phyloP scores from a whole-genome alignment of 2,113 vertebrate genomes.

The Strix aluco region DNA sequence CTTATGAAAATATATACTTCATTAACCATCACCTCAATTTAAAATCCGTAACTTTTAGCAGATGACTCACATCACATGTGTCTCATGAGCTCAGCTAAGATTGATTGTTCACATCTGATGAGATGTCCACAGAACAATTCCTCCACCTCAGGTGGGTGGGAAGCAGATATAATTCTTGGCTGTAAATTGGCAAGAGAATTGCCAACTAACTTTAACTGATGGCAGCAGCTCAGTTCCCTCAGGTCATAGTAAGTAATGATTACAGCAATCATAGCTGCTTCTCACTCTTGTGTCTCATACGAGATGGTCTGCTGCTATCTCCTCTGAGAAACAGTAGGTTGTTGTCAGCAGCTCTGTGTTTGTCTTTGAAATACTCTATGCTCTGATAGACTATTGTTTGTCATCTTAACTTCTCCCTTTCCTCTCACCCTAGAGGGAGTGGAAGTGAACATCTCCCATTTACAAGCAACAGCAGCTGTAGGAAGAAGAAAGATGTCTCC shows the following conservation, averaged over 20 bases:
- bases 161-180: neutral
- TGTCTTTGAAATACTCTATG: neutral
- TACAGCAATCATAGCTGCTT: neutral
- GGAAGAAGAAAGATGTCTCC: neutral
- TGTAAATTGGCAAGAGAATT: neutral
- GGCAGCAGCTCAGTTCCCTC: neutral
- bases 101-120: neutral
- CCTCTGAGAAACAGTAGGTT: neutral
- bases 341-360: neutral
- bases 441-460: neutral
- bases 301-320: neutral
- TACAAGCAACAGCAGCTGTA: neutral
- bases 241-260: neutral
- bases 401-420: neutral
- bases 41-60: neutral
- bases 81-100: neutral
- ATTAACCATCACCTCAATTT: neutral
- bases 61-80: neutral
- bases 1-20: neutral
- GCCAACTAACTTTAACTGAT: neutral
- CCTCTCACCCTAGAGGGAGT: accelerated
- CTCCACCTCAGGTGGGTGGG: neutral
- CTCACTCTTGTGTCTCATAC: neutral
- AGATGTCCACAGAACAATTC: neutral
- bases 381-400: neutral